phyloP scores from a whole-genome alignment of 2,888 invertebrate species.

The Platycnemis pennipes region DNA sequence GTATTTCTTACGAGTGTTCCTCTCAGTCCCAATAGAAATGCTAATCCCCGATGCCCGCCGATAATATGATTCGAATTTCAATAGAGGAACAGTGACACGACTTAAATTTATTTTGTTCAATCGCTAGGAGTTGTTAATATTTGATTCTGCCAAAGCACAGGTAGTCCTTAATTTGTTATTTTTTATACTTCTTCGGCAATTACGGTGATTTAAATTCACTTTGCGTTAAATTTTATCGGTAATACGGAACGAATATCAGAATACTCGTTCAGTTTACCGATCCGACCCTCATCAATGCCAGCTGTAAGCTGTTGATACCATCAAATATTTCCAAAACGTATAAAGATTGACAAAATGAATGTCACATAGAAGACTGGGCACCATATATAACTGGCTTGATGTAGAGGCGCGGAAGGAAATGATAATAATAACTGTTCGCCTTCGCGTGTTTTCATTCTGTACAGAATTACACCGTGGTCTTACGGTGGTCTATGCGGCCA shows the following conservation, averaged over 20 bases:
- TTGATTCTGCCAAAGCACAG: not conserved
- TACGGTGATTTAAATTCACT: no score
- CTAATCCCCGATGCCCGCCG: not conserved
- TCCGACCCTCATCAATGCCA: not conserved
- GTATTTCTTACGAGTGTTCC: not conserved
- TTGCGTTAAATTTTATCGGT: no score
- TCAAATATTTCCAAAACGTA: not conserved
- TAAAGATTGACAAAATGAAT: not conserved
- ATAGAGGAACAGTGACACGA: not conserved
- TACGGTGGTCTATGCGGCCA: not conserved
- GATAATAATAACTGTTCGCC: not conserved
- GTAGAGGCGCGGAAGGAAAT: not conserved
- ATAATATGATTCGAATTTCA: not conserved
- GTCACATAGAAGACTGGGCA: not conserved
- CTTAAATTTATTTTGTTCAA: not conserved
- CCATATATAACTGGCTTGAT: not conserved
- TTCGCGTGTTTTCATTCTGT: not conserved
- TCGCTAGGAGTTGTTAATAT: not conserved
- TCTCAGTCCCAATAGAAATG: not conserved
- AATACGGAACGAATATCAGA: not conserved
- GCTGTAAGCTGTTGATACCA: not conserved
- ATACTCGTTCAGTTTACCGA: not conserved
- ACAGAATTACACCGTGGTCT: not conserved
- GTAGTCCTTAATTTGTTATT: no score
- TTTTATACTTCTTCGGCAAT: no score